A percentile compares a stretch with the other conserved stretches of the same genome.
Evolutionary conservation across 53 echinoderm and acorn worm genomes (phyloP).

Genomic region (Apostichopus leukothele): DNA sequence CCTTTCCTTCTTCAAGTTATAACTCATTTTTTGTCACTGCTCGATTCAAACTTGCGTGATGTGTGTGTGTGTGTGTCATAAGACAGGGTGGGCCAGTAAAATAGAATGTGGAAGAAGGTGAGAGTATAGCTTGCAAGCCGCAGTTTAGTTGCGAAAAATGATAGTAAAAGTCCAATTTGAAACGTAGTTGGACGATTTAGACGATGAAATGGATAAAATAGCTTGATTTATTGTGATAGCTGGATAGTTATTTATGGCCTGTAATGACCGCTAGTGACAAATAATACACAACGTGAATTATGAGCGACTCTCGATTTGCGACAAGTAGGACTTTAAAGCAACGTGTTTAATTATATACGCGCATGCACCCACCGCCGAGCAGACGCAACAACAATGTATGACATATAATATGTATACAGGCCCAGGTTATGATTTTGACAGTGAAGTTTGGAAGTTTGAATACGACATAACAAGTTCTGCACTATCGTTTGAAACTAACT

Average conservation of each 20-base stretch:
- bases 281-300: constrained; percentile 33
- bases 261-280: constrained; percentile 43
- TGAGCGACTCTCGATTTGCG: constrained; percentile 26
- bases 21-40: too few species aligned
- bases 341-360: neutral
- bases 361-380: too few species aligned
- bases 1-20: too few species aligned
- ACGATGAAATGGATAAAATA: neutral
- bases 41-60: neutral
- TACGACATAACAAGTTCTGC: too few species aligned
- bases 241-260: constrained; percentile 18
- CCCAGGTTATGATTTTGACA: too few species aligned
- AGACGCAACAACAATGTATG: too few species aligned
- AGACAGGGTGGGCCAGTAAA: neutral
- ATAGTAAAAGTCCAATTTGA: constrained; percentile 41
- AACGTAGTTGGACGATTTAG: constrained; percentile 17
- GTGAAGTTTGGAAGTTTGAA: too few species aligned
- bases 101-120: neutral
- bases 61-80: neutral
- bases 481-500: too few species aligned
- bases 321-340: constrained; percentile 11
- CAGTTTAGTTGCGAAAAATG: constrained; percentile 36
- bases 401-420: too few species aligned
- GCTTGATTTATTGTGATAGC: constrained; percentile 29
- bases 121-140: constrained; percentile 3